Evolutionary conservation across 2,797 vertebrate species (phyloP).

Genomic region (Fratercula arctica): DNA sequence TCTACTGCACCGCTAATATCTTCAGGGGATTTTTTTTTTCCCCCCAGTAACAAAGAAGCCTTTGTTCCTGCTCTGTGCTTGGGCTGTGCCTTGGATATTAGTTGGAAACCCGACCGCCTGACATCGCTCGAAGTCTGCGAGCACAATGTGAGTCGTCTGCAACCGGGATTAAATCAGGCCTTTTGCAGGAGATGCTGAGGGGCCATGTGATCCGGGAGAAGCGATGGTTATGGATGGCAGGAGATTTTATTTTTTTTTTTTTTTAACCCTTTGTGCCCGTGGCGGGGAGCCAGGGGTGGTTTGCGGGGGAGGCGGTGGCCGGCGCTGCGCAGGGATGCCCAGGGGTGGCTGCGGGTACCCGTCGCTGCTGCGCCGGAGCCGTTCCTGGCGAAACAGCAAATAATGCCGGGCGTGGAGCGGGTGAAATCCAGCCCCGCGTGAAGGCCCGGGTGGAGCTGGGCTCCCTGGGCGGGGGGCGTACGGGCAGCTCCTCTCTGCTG

Average conservation of each 20-base stretch:
- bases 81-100: constrained; percentile 62
- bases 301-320: background rate
- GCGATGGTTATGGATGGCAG: background rate
- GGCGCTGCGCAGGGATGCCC: background rate
- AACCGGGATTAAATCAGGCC: constrained; percentile 53
- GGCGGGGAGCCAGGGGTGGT: background rate
- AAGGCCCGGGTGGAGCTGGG: background rate
- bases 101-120: constrained; percentile 66
- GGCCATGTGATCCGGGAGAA: constrained; percentile 26
- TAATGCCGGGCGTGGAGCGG: accelerated
- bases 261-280: constrained; percentile 22
- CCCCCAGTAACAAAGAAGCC: constrained; percentile 66
- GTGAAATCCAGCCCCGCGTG: background rate
- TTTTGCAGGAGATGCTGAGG: constrained; percentile 61
- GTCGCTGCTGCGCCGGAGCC: accelerated
- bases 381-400: background rate
- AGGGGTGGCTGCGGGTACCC: background rate
- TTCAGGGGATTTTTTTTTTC: constrained; percentile 43
- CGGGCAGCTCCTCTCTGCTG: background rate
- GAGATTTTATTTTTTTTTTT: background rate
- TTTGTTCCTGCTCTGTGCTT: constrained; percentile 66
- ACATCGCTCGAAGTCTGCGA: constrained; percentile 25
- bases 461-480: too few relatives aligned
- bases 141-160: constrained; percentile 43
- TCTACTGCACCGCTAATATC: constrained; percentile 64